Base-by-base conservation (phyloP, 2,888 invertebrate species). In the Napeogenes inachia region DNA sequence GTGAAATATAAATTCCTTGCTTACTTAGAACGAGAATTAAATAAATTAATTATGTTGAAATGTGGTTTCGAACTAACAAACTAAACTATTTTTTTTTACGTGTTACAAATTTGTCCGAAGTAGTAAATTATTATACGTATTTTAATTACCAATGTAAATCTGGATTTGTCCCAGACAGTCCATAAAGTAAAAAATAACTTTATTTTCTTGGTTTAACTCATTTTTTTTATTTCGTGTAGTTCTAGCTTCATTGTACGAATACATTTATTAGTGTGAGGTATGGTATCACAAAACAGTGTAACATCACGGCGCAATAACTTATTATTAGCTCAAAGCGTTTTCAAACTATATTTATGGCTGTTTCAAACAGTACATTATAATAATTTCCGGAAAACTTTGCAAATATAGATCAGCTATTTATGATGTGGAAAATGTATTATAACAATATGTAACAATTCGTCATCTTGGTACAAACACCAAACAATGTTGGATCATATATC, bases 301-400 rank as follows among this genome's bases (percentile, higher is more conserved):
- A 21, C 21, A 21, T n/a, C 46, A 54, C 57, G 54, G 50, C 35
- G 54, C 56, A 42, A 54, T 54, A 60, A 53, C 58, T 64, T 57
- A 56, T 47, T 60, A 21, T 56, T 57, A 65, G 61, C 62, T 60
- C 60, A 67, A 63, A 59, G 66, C 55, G 45, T 60, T 60, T 55
- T 54, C 59, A 60, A 54, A 54, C 45, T 55, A 60, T 60, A 60
- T 55, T 60, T 60, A 60, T 42, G 54, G 13, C 33, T 3, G 35
- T 21, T 21, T 21, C 21, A 21, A 21, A 21, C 21, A 54, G 54
- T 35, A 54, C 33, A 54, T 54, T 35, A 35, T 6, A 35, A 35
- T 35, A 35, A 5, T 38, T 42, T 5, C 38, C 32, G 21, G 21
- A 45, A 33, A 55, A 54, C 46, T 55, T 45, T 13, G 13, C 3